These are phyloP conservation scores for Uloborus plumipes DNA, from an alignment of 2,888 invertebrate species.

Conservation along the genomic window DNA sequence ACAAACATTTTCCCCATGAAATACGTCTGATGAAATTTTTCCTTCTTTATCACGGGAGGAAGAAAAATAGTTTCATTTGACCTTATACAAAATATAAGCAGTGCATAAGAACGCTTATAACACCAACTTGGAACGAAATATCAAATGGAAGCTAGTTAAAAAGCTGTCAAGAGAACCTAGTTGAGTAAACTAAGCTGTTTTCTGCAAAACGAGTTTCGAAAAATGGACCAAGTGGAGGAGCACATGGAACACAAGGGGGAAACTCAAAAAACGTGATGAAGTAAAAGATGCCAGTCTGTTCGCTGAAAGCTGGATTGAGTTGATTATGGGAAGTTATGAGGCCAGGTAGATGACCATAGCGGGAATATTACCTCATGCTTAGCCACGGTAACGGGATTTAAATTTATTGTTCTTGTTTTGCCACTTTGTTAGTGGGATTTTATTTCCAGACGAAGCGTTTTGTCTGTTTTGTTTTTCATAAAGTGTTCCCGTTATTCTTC, in stretches of 20 bases:
- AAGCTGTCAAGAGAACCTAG: too few species aligned
- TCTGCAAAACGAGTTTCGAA: slow-evolving; percentile 14
- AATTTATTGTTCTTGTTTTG: slow-evolving; percentile 1
- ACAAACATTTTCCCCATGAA: too few species aligned
- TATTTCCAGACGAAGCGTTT: neutral
- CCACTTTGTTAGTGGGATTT: neutral
- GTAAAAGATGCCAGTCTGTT: slow-evolving; percentile 6
- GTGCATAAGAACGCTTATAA: too few species aligned
- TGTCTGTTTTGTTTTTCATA: slow-evolving; percentile 13
- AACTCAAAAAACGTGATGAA: neutral
- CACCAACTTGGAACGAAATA: too few species aligned
- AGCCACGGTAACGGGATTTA: slow-evolving; percentile 17
- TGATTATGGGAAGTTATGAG: slow-evolving; percentile 29
- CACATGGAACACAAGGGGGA: neutral
- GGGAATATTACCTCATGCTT: neutral
- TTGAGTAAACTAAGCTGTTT: too few species aligned
- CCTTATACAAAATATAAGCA: too few species aligned
- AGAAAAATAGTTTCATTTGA: too few species aligned
- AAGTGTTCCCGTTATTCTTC: slow-evolving; percentile 24
- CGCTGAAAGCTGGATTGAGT: neutral
- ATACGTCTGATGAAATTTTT: too few species aligned
- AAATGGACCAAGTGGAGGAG: slow-evolving; percentile 13
- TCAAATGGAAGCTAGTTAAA: too few species aligned
- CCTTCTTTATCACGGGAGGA: too few species aligned
- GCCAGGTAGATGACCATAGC: slow-evolving; percentile 39